These are phyloP conservation scores for Agonopterix arenella DNA, from an alignment of 2,888 invertebrate species.

Conservation along the genomic window DNA sequence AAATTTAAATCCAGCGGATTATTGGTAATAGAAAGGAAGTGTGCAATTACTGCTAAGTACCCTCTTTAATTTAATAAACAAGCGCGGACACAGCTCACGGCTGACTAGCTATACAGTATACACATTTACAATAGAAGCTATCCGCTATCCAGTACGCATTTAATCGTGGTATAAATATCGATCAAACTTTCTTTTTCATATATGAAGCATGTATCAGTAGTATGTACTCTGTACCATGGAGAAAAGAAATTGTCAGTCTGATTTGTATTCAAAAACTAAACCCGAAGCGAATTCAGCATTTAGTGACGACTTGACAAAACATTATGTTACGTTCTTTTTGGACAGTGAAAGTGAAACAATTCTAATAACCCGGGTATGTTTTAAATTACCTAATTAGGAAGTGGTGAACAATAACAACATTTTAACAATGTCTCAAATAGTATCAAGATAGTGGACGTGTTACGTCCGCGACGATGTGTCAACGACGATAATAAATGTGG, in stretches of 20 bases:
- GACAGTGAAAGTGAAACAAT: slow-evolving; percentile 40
- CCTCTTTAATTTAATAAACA: background rate
- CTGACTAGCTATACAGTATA: background rate
- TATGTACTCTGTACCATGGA: slow-evolving; percentile 49
- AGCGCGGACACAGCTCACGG: background rate
- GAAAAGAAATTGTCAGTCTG: slow-evolving; percentile 59
- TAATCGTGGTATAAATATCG: background rate
- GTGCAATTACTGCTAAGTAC: background rate
- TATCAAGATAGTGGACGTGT: slow-evolving; percentile 8
- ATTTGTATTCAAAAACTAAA: slow-evolving; percentile 59
- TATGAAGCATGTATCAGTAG: background rate
- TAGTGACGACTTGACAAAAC: slow-evolving; percentile 30
- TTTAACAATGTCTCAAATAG: slow-evolving; percentile 5
- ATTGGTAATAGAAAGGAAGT: background rate
- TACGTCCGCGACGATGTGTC: background rate
- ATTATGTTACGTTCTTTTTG: slow-evolving; percentile 36
- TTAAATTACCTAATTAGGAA: slow-evolving; percentile 35
- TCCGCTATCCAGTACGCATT: background rate
- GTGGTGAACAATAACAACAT: slow-evolving; percentile 13
- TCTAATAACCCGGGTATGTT: slow-evolving; percentile 20
- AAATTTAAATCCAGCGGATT: background rate
- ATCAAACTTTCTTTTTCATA: background rate
- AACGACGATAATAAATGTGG: too few relatives aligned
- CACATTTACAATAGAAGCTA: background rate
- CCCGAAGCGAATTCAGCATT: slow-evolving; percentile 45